These are phyloP conservation scores for Xestia sexstrigata DNA, from an alignment of 2,888 invertebrate genomes.

Conservation along the genomic window DNA sequence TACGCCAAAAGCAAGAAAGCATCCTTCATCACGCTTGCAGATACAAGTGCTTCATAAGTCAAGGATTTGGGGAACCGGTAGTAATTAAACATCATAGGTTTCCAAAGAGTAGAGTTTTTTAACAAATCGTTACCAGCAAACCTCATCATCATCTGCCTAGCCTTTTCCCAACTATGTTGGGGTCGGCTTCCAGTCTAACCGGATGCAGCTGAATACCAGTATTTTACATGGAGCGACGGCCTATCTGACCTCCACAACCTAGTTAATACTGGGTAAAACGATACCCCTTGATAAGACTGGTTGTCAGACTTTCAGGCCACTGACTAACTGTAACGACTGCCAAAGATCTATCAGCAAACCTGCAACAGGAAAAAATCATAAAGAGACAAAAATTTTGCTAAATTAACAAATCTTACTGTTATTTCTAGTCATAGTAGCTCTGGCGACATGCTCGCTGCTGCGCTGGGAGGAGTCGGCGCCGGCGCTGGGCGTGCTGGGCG, in stretches of 20 bases:
- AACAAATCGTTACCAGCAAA: not conserved
- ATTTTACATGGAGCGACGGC: no score
- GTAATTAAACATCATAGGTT: not conserved
- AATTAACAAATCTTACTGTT: not conserved
- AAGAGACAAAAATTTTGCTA: not conserved
- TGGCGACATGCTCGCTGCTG: constrained; percentile 88
- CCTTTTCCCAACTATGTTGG: no score
- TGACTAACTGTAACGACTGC: no score
- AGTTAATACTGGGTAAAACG: no score
- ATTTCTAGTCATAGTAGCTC: constrained; percentile 88
- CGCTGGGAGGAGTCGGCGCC: constrained; percentile 83
- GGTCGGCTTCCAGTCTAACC: no score
- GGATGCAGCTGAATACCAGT: no score
- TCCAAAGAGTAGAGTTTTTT: not conserved
- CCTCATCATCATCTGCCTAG: not conserved
- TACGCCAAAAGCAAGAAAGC: not conserved
- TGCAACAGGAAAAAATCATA: not conserved
- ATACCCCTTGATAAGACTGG: no score
- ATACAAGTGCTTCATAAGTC: not conserved
- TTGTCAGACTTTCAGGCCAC: no score
- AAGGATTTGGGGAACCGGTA: not conserved
- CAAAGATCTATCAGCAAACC: no score
- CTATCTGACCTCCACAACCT: no score
- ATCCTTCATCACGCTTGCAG: not conserved
- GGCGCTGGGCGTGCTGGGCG: constrained; percentile 86